phyloP scores from a whole-genome alignment of 2,113 vertebrate species.

The Pogonocichla stellata region DNA sequence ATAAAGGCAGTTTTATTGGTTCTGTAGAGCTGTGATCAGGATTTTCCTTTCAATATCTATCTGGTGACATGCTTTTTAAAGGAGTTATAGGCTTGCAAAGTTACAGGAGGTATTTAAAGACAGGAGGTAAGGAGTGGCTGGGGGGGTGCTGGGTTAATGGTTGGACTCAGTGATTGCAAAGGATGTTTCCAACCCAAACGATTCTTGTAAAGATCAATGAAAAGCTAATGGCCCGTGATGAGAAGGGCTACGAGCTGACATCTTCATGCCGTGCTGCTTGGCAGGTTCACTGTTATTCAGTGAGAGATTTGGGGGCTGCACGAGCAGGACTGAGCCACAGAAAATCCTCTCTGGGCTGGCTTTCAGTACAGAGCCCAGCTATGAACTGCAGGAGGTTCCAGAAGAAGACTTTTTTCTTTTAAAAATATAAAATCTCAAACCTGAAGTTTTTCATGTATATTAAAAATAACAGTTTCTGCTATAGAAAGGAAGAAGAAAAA shows the following conservation, averaged over 20 bases:
- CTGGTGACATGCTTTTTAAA: background rate
- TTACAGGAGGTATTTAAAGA: background rate
- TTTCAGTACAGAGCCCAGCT: too few species aligned
- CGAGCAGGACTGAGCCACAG: background rate
- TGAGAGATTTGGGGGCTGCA: accelerated
- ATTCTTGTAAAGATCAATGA: background rate
- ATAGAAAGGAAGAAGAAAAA: background rate
- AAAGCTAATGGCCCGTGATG: background rate
- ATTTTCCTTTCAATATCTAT: slow-evolving; percentile 28
- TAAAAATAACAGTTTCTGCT: background rate
- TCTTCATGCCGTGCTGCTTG: background rate
- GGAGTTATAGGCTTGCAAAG: slow-evolving; percentile 6
- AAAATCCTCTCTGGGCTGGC: background rate
- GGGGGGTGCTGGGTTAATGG: background rate
- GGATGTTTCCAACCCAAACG: background rate
- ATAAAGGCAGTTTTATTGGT: slow-evolving; percentile 27
- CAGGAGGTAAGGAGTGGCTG: background rate
- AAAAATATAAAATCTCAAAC: background rate
- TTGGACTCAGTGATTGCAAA: background rate
- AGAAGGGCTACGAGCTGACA: background rate
- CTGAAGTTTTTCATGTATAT: background rate
- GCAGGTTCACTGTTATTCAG: background rate
- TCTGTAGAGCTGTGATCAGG: background rate
- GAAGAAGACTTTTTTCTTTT: background rate
- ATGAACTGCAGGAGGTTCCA: background rate